Evolutionary conservation across 2,888 invertebrate species (phyloP), one percentile per base, ranked within the genome.

Genomic region (Polydrusus pterygomalis): DNA sequence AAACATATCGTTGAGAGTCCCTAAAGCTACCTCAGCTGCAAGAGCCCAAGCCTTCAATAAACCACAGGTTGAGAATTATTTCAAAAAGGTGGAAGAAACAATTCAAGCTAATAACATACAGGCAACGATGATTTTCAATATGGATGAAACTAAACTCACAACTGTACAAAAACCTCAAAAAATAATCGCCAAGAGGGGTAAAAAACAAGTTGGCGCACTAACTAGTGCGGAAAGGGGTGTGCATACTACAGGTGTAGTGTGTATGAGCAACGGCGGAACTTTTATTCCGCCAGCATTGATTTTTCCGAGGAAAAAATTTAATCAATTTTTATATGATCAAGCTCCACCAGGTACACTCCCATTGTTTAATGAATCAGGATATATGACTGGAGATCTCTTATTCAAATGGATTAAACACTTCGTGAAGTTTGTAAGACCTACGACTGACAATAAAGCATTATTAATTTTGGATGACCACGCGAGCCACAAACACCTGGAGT

Each of bases 341-440:
- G 72, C 64, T 25, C 58, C 67, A 20, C 54, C 56, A 25, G 67
- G 67, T 18, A 72, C 72, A 43, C 18, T 70, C 13, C n/a, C 20
- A n/a, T 40, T 65, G 13, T 54, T 9, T 40, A 72, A 72, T 40
- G 67, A 72, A 34, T 67, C 64, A 20, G 72, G 40, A 30, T 67
- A 73, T 56, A 73, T 69, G 73, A 72, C 72, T 17, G 72, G 67
- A 38, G 73, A 73, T 1, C 34, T 73, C 34, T 73, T 73, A 17
- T 38, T 73, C 9, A 68, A 70, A 49, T 71, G 65, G 70, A 65
- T 70, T 43, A 70, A 70, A 64, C 45, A 69, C 68, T 71, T 71
- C 45, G 49, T 71, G 8, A 15, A 70, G 8, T 30, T 43, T 47
- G 71, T 70, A 17, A 69, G 62, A 30, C 65, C 71, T 45, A 70